Evolutionary conservation across 2,797 vertebrate genomes (phyloP).

Genomic region (Balearica regulorum): DNA sequence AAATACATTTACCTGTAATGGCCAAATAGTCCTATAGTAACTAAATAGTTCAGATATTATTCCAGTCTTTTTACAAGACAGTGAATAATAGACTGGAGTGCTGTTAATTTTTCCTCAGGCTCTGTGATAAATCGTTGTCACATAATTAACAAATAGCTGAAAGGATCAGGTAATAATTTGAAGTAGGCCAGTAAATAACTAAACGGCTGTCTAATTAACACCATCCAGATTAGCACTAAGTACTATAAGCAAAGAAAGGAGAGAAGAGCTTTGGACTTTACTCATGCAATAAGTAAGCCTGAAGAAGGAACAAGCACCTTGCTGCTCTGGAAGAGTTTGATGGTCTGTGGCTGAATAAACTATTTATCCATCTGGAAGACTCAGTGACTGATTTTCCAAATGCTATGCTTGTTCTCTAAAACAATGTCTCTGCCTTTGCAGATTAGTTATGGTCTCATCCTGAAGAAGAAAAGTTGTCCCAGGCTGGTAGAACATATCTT

Average conservation of each 20-base stretch:
- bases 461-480: neutral
- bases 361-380: neutral
- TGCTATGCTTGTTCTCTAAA: neutral
- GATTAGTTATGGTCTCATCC: neutral
- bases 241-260: neutral
- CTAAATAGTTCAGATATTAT: neutral
- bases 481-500: neutral
- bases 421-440: neutral
- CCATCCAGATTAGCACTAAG: neutral
- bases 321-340: neutral
- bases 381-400: neutral
- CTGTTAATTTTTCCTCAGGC: neutral
- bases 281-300: neutral
- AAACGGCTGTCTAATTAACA: neutral
- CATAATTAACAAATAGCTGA: neutral
- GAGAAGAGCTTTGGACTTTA: neutral
- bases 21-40: neutral
- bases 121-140: neutral
- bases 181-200: neutral
- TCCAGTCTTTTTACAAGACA: neutral
- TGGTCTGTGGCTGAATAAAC: neutral
- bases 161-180: neutral
- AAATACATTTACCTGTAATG: neutral
- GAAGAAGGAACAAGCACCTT: neutral
- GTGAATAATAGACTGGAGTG: neutral